Conservation (phyloP, 2,113 vertebrate species). For the Sapayoa aenigma region DNA sequence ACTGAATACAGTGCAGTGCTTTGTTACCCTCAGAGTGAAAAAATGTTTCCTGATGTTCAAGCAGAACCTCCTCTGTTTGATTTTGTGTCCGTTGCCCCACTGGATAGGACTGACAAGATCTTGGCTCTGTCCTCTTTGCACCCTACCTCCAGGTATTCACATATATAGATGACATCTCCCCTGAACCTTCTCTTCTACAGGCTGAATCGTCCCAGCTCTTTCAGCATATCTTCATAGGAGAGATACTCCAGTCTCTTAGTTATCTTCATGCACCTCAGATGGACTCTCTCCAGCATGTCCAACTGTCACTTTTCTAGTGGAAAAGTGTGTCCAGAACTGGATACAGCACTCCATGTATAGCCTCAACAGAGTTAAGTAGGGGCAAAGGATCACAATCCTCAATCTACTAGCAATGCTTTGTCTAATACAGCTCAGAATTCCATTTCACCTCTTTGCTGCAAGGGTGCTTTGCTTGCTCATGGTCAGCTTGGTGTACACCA, state of each 20-base stretch:
- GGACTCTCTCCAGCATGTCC: not conserved
- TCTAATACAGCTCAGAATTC: not conserved
- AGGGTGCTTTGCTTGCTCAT: too few relatives aligned
- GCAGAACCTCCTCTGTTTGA: not conserved
- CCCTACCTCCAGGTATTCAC: not conserved
- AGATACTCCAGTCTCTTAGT: not conserved
- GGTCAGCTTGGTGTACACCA: too few relatives aligned
- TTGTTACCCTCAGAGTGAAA: rapidly evolving
- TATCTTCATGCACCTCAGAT: not conserved
- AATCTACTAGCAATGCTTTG: not conserved
- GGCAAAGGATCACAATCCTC: not conserved
- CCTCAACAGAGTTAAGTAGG: not conserved
- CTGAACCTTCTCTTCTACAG: not conserved
- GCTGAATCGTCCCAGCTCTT: not conserved
- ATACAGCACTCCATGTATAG: not conserved
- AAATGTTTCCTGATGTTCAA: not conserved
- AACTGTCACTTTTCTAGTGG: not conserved
- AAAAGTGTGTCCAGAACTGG: not conserved
- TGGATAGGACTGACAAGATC: not conserved
- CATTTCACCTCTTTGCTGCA: too few relatives aligned
- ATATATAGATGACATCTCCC: not conserved
- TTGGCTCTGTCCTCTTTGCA: not conserved
- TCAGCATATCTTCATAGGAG: not conserved
- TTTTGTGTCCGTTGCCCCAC: not conserved
- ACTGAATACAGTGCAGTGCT: not conserved